A percentile compares a stretch with the other conserved stretches of the same genome.
These are phyloP conservation scores for Leptonema lineaticorne DNA, from an alignment of 1,140 invertebrate species.

Conservation along the genomic window DNA sequence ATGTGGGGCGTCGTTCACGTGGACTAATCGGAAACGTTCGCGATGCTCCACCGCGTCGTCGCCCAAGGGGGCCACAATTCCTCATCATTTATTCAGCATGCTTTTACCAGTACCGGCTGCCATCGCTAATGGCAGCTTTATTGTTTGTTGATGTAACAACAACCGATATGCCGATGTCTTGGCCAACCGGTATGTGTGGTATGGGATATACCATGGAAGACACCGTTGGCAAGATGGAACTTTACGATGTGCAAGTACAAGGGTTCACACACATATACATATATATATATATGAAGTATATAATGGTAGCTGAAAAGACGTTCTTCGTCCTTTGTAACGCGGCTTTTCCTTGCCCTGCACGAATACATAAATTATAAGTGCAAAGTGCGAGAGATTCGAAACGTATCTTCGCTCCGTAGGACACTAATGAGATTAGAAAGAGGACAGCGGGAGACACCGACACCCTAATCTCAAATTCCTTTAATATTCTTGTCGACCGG, in stretches of 20 bases:
- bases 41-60: background rate
- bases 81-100: constrained; percentile 32
- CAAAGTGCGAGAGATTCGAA: constrained; percentile 25
- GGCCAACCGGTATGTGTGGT: background rate
- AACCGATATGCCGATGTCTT: constrained; percentile 6
- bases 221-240: too few relatives aligned
- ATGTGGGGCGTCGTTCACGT: background rate
- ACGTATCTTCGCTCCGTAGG: background rate
- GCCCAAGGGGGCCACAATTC: background rate
- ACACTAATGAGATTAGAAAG: constrained; percentile 22
- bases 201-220: too few relatives aligned
- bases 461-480: background rate
- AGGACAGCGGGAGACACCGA: background rate
- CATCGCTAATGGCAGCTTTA: constrained; percentile 33
- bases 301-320: too few relatives aligned
- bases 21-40: background rate
- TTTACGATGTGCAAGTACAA: too few relatives aligned
- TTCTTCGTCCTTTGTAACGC: background rate
- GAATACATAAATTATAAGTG: constrained; percentile 29
- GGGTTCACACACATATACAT: too few relatives aligned
- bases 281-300: too few relatives aligned
- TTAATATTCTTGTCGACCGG: background rate
- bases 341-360: constrained; percentile 17
- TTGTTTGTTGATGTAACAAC: constrained; percentile 33
- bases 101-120: constrained; percentile 25